These are phyloP conservation scores for Cataglyphis hispanica DNA, from an alignment of 1,140 invertebrate species.

Conservation along the genomic window DNA sequence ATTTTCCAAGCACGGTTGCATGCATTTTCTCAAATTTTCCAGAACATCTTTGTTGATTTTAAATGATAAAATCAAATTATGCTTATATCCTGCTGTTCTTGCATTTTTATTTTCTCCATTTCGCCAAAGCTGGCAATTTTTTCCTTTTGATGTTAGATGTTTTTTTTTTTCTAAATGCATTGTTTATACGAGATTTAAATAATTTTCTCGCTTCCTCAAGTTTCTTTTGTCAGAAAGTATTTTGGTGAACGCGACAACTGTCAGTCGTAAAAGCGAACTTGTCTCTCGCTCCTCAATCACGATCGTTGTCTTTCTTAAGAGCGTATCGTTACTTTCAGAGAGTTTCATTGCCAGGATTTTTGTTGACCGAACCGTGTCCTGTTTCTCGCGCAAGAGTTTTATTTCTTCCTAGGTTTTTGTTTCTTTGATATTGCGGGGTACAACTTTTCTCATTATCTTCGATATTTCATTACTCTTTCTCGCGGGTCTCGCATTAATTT, in stretches of 20 bases:
- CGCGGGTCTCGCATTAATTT: conserved; percentile 24
- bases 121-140: background rate
- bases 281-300: conserved; percentile 43
- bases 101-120: background rate
- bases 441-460: conserved; percentile 19
- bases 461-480: conserved; percentile 27
- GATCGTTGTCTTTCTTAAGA: conserved; percentile 17
- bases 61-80: background rate
- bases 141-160: background rate
- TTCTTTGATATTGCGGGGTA: conserved; percentile 57
- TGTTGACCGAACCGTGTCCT: conserved; percentile 35
- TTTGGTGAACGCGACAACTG: conserved; percentile 11
- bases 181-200: conserved; percentile 15
- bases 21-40: background rate
- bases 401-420: conserved; percentile 55
- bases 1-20: background rate
- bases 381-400: conserved; percentile 43
- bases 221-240: background rate
- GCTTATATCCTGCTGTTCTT: background rate
- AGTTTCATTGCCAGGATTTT: background rate
- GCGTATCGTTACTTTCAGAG: conserved; percentile 45
- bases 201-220: background rate
- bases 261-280: conserved; percentile 49
- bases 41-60: background rate
- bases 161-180: background rate